Evolutionary conservation across 2,797 vertebrate species (phyloP).

Genomic region (Sitta carolinensis): DNA sequence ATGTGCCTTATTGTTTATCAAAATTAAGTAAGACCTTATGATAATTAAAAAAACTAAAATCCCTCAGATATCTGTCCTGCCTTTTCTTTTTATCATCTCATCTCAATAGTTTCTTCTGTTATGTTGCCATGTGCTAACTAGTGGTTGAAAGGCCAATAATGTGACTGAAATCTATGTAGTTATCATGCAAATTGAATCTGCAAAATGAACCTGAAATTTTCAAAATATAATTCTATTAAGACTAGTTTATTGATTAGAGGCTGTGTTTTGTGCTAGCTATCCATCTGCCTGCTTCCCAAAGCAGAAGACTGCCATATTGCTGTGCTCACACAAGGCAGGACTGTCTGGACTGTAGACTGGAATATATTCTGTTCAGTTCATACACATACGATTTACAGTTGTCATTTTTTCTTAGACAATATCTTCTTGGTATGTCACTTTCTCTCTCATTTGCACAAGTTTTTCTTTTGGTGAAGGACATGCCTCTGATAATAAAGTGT

Average conservation of each 20-base stretch:
- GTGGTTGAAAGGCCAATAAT: not conserved
- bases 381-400: not conserved
- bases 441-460: not conserved
- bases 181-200: not conserved
- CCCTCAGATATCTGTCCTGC: not conserved
- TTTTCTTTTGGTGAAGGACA: not conserved
- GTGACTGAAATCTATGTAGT: not conserved
- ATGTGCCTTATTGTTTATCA: not conserved
- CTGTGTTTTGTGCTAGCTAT: not conserved
- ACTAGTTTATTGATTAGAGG: not conserved
- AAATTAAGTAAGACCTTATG: not conserved
- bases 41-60: not conserved
- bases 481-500: not conserved
- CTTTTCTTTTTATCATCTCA: not conserved
- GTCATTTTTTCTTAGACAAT: not conserved
- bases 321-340: not conserved
- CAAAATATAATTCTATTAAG: not conserved
- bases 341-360: not conserved
- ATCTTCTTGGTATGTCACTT: not conserved
- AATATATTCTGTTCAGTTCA: not conserved
- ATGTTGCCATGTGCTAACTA: not conserved
- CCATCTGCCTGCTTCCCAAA: not conserved
- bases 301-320: not conserved
- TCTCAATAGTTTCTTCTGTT: not conserved
- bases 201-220: not conserved